Conservation (phyloP, 1,140 invertebrate species). For the Steinernema khuongi region DNA sequence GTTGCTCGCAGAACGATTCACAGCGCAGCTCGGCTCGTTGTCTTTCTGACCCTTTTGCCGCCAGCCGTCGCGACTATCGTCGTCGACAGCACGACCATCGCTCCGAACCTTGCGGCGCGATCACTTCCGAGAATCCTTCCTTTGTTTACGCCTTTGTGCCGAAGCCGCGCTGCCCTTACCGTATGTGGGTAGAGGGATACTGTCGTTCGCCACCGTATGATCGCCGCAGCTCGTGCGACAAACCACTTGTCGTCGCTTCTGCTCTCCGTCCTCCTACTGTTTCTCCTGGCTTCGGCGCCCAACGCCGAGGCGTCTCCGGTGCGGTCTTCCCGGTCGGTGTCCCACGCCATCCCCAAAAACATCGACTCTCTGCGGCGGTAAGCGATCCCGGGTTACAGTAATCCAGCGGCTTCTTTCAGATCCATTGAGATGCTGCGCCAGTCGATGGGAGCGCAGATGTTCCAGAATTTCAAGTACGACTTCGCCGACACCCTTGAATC, state of each 20-base stretch:
- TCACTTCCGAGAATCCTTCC: not conserved
- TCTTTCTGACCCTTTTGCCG: not conserved
- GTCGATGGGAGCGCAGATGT: slow-evolving; percentile 1
- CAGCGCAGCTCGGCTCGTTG: not conserved
- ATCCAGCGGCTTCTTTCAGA: not conserved
- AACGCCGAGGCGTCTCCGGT: not conserved
- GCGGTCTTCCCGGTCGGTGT: not conserved
- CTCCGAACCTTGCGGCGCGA: not conserved
- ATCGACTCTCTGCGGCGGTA: not conserved
- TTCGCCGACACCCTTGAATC: no score
- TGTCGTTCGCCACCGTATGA: slow-evolving; percentile 14
- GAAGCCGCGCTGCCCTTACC: not conserved
- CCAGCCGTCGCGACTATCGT: not conserved
- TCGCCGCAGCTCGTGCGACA: slow-evolving; percentile 1
- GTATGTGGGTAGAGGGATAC: not conserved
- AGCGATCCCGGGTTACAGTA: not conserved
- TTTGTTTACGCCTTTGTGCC: not conserved
- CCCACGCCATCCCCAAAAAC: not conserved
- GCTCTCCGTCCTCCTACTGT: not conserved
- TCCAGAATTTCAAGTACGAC: slow-evolving; percentile 4
- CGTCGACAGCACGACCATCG: not conserved
- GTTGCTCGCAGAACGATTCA: not conserved
- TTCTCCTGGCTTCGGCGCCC: not conserved
- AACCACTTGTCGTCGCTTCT: slow-evolving; percentile 6
- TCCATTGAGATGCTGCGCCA: not conserved